Conservation (phyloP, 1,140 invertebrate species). For the Probaryconus sp. region DNA sequence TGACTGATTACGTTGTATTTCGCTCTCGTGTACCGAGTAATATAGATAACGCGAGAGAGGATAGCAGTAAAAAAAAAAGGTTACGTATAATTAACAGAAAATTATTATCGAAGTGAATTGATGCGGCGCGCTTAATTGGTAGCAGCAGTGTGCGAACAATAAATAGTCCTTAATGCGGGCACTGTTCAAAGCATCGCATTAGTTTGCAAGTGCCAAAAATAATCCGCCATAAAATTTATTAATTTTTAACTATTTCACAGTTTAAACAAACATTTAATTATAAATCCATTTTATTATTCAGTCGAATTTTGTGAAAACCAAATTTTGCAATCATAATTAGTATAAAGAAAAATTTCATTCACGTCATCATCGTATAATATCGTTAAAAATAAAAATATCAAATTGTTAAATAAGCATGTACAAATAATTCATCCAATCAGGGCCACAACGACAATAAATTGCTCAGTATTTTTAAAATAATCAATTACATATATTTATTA, state of each 20-base stretch:
- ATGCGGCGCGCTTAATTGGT: conserved; percentile 50
- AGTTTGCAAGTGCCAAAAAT: conserved; percentile 32
- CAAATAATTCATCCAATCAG: too few relatives aligned
- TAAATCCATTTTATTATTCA: too few relatives aligned
- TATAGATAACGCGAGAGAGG: conserved; percentile 4
- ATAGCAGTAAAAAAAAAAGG: conserved; percentile 20
- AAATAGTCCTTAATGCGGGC: conserved; percentile 52
- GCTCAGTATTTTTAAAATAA: too few relatives aligned
- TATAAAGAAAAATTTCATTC: too few relatives aligned
- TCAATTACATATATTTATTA: too few relatives aligned
- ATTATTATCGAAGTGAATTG: conserved; percentile 54
- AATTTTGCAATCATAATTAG: too few relatives aligned
- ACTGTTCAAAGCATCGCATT: conserved; percentile 45
- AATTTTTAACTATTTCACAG: conserved; percentile 60
- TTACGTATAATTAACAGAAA: conserved; percentile 49
- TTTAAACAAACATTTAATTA: too few relatives aligned
- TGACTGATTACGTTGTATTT: conserved; percentile 30
- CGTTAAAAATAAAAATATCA: too few relatives aligned
- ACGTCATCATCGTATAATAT: too few relatives aligned
- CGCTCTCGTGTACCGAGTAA: neutral
- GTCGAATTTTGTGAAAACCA: too few relatives aligned
- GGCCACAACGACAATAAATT: too few relatives aligned
- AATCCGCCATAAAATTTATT: conserved; percentile 33
- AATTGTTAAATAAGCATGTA: too few relatives aligned
- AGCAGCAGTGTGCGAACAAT: conserved; percentile 49